Conservation (phyloP, 2,113 vertebrate species). For the Pteronura brasiliensis region DNA sequence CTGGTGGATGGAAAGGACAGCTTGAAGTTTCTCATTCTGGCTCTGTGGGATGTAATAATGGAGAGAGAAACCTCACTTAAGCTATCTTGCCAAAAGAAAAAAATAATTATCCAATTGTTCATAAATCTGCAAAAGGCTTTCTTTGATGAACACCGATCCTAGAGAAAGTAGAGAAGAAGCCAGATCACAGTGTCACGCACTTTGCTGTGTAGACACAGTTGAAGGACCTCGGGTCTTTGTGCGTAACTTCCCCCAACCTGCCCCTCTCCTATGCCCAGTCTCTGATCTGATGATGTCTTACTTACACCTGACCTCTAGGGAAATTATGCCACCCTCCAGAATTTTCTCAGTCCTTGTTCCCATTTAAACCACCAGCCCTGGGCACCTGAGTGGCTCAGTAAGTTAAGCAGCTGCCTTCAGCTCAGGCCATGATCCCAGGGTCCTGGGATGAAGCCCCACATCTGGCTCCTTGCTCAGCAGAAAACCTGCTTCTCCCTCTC, state of each 20-base stretch:
- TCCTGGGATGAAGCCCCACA: background rate
- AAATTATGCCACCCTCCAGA: background rate
- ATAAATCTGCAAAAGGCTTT: background rate
- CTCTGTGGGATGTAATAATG: background rate
- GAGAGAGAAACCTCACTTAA: background rate
- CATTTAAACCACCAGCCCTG: background rate
- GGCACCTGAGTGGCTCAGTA: background rate
- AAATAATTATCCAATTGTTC: background rate
- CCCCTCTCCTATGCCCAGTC: rapidly evolving
- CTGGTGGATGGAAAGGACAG: background rate
- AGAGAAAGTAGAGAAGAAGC: background rate
- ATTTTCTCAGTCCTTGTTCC: background rate
- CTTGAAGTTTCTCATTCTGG: background rate
- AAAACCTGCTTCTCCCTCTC: no score
- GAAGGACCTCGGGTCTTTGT: no score
- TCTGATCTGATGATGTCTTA: background rate
- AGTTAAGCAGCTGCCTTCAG: background rate
- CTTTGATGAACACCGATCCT: background rate
- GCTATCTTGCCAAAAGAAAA: background rate
- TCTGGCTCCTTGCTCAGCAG: background rate
- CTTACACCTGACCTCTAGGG: background rate
- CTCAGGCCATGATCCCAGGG: background rate
- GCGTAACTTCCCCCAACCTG: background rate
- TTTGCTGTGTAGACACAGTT: rapidly evolving
- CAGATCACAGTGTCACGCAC: background rate